Conservation (phyloP, 2,797 vertebrate species). For the Pseudocheirus occidentalis region DNA sequence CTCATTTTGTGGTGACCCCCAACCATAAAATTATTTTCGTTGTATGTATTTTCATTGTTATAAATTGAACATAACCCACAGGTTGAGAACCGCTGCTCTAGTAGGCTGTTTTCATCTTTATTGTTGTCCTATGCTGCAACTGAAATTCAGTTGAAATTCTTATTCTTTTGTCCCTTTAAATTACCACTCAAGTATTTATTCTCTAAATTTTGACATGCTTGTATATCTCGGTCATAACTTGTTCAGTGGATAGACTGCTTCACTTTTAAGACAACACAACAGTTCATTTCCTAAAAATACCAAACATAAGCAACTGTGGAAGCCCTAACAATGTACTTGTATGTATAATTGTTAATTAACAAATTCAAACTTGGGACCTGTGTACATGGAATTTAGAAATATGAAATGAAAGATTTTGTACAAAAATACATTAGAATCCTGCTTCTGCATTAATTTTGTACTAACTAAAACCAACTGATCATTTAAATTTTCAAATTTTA, state of each 20-base stretch:
- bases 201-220: not conserved
- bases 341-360: not conserved
- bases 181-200: not conserved
- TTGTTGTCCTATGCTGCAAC: slow-evolving; percentile 7
- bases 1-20: too few relatives aligned
- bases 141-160: slow-evolving; percentile 34
- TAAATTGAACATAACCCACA: too few relatives aligned
- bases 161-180: not conserved
- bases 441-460: not conserved
- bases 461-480: not conserved
- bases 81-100: too few relatives aligned
- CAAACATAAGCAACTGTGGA: not conserved
- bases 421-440: slow-evolving; percentile 24
- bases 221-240: not conserved
- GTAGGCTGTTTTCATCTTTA: not conserved
- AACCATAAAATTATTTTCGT: too few relatives aligned
- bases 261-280: not conserved
- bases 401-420: not conserved
- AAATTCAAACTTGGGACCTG: slow-evolving; percentile 1
- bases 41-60: too few relatives aligned
- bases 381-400: not conserved
- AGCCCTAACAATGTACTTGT: not conserved
- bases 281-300: not conserved
- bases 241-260: not conserved
- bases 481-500: slow-evolving; percentile 25